phyloP scores from a whole-genome alignment of 2,888 invertebrate genomes.

The Platycheirus albimanus region DNA sequence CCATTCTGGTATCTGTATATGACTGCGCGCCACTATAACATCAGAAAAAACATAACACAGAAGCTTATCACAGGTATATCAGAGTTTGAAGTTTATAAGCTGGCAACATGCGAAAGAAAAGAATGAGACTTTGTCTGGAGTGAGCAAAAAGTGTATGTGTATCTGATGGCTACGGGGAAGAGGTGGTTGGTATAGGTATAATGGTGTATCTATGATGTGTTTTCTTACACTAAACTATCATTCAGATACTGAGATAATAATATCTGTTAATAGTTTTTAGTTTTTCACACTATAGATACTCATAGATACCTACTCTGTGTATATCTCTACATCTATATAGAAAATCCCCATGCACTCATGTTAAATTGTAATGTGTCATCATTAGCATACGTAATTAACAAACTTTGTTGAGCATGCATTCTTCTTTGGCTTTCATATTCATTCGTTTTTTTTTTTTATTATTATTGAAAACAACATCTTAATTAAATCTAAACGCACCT shows the following conservation, averaged over 20 bases:
- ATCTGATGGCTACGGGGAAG: neutral
- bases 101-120: conserved; percentile 77
- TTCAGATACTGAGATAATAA: conserved; percentile 39
- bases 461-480: conserved; percentile 63
- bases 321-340: neutral
- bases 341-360: conserved; percentile 33
- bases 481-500: conserved; percentile 75
- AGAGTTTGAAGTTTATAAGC: conserved; percentile 75
- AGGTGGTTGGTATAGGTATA: neutral
- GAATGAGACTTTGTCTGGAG: conserved; percentile 37
- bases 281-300: conserved; percentile 63
- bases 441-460: neutral
- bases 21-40: conserved; percentile 39
- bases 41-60: conserved; percentile 54
- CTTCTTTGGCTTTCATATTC: conserved; percentile 30
- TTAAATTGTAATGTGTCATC: conserved; percentile 67
- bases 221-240: conserved; percentile 48
- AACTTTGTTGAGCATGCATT: conserved; percentile 29
- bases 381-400: conserved; percentile 71
- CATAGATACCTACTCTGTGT: conserved; percentile 1
- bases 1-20: conserved; percentile 12
- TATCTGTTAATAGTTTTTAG: conserved; percentile 55
- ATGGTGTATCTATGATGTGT: conserved; percentile 49
- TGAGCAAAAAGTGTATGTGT: no score
- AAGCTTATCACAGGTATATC: conserved; percentile 73